A percentile compares a stretch with the other conserved stretches of the same genome.
These are phyloP conservation scores for Temnothorax ravouxi DNA, from an alignment of 2,888 invertebrate genomes.

Conservation along the genomic window DNA sequence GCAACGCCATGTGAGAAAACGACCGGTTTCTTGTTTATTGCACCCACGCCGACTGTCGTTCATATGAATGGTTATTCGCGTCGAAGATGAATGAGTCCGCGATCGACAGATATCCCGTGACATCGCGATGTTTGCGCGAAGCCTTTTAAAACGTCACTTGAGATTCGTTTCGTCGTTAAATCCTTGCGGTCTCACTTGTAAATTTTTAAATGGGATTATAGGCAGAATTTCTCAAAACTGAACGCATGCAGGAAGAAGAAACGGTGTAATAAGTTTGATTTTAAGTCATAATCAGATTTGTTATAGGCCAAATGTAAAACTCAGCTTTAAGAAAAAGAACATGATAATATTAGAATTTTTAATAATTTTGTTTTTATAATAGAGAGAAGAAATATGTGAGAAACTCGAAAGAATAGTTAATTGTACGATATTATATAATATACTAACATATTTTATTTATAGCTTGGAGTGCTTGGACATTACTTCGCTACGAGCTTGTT, in stretches of 20 bases:
- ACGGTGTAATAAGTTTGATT: not conserved
- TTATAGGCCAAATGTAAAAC: not conserved
- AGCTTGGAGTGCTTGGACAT: not conserved
- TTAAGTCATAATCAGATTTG: not conserved
- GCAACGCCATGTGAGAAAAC: not conserved
- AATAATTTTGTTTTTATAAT: not conserved
- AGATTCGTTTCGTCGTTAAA: not conserved
- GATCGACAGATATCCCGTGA: slow-evolving; percentile 23
- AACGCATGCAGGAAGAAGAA: not conserved
- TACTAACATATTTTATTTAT: not conserved
- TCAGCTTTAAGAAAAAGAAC: not conserved
- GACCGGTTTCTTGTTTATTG: slow-evolving; percentile 39
- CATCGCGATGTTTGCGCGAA: not conserved
- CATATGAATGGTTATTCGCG: slow-evolving; percentile 31
- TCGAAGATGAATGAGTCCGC: slow-evolving; percentile 56
- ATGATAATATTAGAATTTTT: not conserved
- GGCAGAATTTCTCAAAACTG: not conserved
- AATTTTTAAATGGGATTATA: not conserved
- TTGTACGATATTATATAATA: not conserved
- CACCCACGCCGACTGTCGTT: slow-evolving; percentile 29
- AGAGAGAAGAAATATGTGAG: not conserved
- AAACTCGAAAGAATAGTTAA: not conserved
- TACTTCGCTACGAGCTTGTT: not conserved
- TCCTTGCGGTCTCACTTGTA: not conserved
- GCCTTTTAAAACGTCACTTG: not conserved